phyloP scores from a whole-genome alignment of 2,888 invertebrate genomes.

The Oligia latruncula region DNA sequence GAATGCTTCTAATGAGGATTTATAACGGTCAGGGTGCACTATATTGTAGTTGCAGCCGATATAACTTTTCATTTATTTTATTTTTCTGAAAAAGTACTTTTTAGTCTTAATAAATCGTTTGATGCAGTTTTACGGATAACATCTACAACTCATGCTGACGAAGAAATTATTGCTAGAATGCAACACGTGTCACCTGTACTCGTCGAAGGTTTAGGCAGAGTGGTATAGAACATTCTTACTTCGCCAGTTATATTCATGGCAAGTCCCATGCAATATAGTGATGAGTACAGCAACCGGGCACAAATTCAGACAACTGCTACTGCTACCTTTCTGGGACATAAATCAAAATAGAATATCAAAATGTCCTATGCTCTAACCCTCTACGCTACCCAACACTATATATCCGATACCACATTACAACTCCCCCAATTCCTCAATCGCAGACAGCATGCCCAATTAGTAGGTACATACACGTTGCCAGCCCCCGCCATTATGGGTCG shows the following conservation, averaged over 20 bases:
- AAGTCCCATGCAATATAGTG: neutral
- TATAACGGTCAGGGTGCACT: conserved; percentile 2
- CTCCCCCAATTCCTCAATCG: conserved; percentile 50
- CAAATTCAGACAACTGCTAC: neutral
- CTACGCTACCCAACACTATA: conserved; percentile 1
- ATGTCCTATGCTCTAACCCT: neutral
- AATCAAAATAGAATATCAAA: neutral
- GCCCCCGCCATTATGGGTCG: conserved; percentile 53
- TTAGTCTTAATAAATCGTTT: neutral
- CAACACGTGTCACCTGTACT: neutral
- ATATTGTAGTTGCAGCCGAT: conserved; percentile 5
- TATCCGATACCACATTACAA: conserved; percentile 11
- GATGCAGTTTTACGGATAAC: neutral
- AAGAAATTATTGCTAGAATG: neutral
- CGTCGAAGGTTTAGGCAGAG: too few relatives aligned
- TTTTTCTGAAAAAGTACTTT: neutral
- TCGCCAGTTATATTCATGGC: neutral
- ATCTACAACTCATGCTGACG: neutral
- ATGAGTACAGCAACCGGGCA: neutral
- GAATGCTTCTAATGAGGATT: conserved; percentile 27
- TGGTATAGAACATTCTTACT: too few relatives aligned
- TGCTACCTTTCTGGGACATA: neutral
- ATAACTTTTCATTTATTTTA: conserved; percentile 11
- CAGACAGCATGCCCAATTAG: conserved; percentile 57
- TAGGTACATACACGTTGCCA: conserved; percentile 44